A percentile compares a stretch with the other conserved stretches of the same genome.
Conservation (phyloP, 2,888 invertebrate species). For the Drosophila ezoana region DNA sequence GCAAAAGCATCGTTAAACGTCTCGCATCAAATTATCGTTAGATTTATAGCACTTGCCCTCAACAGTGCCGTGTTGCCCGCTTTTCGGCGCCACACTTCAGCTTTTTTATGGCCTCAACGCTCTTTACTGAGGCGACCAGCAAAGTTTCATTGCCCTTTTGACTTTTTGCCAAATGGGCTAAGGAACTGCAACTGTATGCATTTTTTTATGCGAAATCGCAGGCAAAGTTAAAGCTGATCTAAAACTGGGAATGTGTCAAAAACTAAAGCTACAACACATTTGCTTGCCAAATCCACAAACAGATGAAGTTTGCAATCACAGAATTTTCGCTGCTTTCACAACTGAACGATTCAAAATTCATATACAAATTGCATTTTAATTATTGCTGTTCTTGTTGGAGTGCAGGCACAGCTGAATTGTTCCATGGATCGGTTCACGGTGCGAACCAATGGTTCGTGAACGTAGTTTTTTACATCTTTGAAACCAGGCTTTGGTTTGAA, state of each 20-base stretch:
- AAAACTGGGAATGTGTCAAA: background rate
- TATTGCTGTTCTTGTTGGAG: no score
- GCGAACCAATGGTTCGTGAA: no score
- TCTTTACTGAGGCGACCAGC: background rate
- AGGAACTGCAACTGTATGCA: slow-evolving; percentile 12
- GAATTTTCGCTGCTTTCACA: no score
- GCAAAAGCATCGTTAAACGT: slow-evolving; percentile 56
- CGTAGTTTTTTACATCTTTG: no score
- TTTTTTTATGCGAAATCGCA: slow-evolving; percentile 8
- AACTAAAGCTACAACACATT: no score
- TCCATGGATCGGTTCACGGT: no score
- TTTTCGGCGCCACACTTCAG: slow-evolving; percentile 19
- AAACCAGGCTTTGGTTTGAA: no score
- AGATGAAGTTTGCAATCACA: no score
- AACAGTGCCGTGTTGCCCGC: slow-evolving; percentile 7
- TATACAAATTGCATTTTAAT: no score
- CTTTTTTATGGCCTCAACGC: slow-evolving; percentile 18
- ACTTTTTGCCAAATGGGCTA: slow-evolving; percentile 25
- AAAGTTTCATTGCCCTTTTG: slow-evolving; percentile 25
- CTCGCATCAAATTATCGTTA: slow-evolving; percentile 63
- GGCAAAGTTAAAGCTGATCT: background rate
- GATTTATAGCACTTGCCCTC: slow-evolving; percentile 54
- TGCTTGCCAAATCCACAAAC: no score
- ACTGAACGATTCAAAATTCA: no score
- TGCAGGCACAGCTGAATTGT: no score